Evolutionary conservation across 2,797 vertebrate genomes (phyloP).

Genomic region (Siniperca undulata): DNA sequence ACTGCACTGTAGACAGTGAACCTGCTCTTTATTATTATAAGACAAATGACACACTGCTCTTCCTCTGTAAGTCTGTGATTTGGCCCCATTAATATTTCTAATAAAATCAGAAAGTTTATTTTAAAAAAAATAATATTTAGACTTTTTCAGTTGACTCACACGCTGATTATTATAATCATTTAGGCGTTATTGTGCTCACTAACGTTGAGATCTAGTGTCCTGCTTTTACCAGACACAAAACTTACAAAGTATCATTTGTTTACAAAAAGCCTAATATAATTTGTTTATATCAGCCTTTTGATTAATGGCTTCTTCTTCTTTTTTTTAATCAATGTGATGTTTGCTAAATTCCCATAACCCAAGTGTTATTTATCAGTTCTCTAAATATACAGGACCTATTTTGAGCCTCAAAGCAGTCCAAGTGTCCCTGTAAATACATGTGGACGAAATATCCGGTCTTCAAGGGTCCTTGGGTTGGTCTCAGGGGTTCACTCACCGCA

Average conservation of each 20-base stretch:
- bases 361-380: background rate
- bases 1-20: slow-evolving; percentile 20
- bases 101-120: background rate
- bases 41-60: background rate
- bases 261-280: background rate
- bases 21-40: slow-evolving; percentile 24
- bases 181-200: background rate
- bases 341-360: background rate
- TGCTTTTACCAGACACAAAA: background rate
- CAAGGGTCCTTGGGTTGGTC: background rate
- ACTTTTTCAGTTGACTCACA: background rate
- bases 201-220: background rate
- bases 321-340: background rate
- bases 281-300: background rate
- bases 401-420: background rate
- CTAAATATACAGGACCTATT: slow-evolving; percentile 1
- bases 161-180: background rate
- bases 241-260: background rate
- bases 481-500: background rate
- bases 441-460: background rate
- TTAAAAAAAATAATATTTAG: background rate
- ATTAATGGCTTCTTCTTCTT: background rate
- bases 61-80: background rate
- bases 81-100: no score
- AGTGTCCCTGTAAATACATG: background rate